Evolutionary conservation across 2,888 invertebrate genomes (phyloP).

Genomic region (Limnephilus auricula): DNA sequence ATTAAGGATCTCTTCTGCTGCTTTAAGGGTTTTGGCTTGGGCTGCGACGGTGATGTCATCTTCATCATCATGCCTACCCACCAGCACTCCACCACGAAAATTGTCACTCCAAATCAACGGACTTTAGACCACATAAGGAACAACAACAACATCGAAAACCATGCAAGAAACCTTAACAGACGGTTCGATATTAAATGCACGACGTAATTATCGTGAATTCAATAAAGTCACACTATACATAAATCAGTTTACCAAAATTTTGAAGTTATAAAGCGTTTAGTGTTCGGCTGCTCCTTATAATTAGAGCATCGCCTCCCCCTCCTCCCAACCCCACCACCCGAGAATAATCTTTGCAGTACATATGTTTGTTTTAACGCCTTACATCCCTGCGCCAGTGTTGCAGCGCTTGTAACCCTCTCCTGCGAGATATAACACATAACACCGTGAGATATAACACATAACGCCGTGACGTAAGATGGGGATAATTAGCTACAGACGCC

Average conservation of each 20-base stretch:
- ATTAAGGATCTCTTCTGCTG: too few species aligned
- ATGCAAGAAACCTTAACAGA: background rate
- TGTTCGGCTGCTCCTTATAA: constrained; percentile 19
- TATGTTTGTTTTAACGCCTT: constrained; percentile 60
- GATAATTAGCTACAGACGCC: constrained; percentile 63
- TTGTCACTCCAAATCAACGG: background rate
- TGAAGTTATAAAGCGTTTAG: constrained; percentile 35
- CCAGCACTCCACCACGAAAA: background rate
- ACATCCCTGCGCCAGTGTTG: constrained; percentile 56
- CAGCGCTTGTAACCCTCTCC: constrained; percentile 3
- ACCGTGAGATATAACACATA: constrained; percentile 2
- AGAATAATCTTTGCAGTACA: constrained; percentile 61
- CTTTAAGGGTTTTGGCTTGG: too few species aligned
- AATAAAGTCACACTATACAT: background rate
- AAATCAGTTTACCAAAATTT: background rate
- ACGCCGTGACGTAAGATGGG: constrained; percentile 35
- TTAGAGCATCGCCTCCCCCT: background rate
- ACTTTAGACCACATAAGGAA: background rate
- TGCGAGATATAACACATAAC: background rate
- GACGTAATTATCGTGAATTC: background rate
- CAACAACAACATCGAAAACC: background rate
- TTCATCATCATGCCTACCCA: too few species aligned
- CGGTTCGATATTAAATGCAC: background rate
- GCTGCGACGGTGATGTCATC: too few species aligned
- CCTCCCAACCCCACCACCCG: constrained; percentile 17